A percentile compares a stretch with the other conserved stretches of the same genome.
phyloP scores from a whole-genome alignment of 2,113 vertebrate genomes.

The Excalfactoria chinensis region DNA sequence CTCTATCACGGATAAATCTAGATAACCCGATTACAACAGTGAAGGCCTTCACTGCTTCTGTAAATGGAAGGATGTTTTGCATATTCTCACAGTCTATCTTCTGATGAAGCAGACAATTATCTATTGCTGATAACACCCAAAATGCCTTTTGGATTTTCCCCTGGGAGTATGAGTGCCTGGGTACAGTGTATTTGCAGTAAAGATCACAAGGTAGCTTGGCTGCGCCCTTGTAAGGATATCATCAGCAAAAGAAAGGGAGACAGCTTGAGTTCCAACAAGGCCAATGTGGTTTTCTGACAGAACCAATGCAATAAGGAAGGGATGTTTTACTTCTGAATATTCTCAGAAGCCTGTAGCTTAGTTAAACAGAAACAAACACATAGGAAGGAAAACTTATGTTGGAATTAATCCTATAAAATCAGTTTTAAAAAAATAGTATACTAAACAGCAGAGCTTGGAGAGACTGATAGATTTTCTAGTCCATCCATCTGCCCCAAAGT shows the following conservation, averaged over 20 bases:
- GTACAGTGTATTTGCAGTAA: background rate
- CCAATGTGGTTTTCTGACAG: background rate
- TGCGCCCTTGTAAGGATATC: background rate
- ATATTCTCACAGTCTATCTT: background rate
- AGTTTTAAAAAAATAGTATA: background rate
- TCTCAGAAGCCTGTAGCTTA: background rate
- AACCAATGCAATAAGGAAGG: background rate
- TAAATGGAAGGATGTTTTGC: slow-evolving; percentile 8
- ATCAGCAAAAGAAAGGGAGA: background rate
- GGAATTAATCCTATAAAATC: background rate
- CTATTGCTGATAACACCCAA: accelerated
- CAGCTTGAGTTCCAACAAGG: background rate
- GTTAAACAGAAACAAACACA: background rate
- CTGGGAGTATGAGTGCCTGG: background rate
- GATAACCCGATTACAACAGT: no score
- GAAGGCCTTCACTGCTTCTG: background rate
- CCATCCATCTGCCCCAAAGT: background rate
- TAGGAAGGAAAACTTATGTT: background rate
- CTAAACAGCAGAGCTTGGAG: background rate
- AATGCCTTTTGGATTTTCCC: background rate
- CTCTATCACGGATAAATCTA: no score
- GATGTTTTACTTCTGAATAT: background rate
- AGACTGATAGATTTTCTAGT: background rate
- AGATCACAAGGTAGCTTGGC: background rate
- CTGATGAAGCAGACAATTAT: background rate